Base-by-base conservation (phyloP, 2,888 invertebrate genomes). In the Euplagia quadripunctaria region DNA sequence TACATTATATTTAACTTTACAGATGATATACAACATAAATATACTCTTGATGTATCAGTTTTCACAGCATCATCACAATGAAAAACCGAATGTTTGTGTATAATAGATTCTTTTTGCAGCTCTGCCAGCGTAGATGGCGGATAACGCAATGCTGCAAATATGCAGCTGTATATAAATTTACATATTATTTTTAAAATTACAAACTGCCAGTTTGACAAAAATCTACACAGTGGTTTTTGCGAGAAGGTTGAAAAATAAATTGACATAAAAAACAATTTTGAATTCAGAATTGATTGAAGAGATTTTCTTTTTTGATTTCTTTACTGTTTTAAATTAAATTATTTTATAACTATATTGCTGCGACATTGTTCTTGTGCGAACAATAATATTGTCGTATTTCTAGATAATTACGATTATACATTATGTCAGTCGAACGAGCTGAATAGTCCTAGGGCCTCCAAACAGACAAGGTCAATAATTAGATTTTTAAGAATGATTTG, bases 291-390 rank as follows among this genome's bases (percentile, higher is more conserved):
- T 11, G n/a, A n/a, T 20, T 58, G 58, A 58, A 58, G 6, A n/a
- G n/a, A 7, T 58, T 8, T 17, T 52, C 17, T 55, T 3, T 55
- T 55, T n/a, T 55, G n/a, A 55, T 55, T 7, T n/a, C 17, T 55
- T 55, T n/a, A 58, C 20, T 1, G 11, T 58, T 58, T 58, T 20
- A 49, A 65, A 46, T 49, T 65, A 65, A 65, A 6, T 46, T 65
- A 46, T 46, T 55, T 31, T 64, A 64, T 51, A n/a, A n/a, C 16
- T 31, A 31, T 31, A 68, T 41, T 16, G 52, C 11, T 55, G 70
- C 71, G 71, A 75, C 74, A 65, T 72, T 71, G 76, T 68, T 61
- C 67, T 74, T 79, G 73, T 52, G 64, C 64, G 46, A 68, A 72
- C 72, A 72, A 72, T 52, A 72, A 74, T 82, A 76, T 72, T 68